These are phyloP conservation scores for Oxyteleia sp. DNA, from an alignment of 2,888 invertebrate species.

Conservation along the genomic window DNA sequence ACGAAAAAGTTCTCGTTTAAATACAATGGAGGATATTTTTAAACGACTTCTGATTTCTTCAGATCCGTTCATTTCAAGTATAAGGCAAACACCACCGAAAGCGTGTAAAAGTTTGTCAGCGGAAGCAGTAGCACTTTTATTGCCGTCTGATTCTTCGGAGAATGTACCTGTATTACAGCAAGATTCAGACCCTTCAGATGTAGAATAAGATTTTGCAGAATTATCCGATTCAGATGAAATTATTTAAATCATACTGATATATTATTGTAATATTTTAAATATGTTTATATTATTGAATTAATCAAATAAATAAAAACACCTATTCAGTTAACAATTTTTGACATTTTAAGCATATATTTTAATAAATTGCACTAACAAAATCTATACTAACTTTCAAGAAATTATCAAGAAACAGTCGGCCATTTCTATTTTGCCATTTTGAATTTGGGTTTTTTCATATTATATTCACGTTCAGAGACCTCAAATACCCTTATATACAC, in stretches of 20 bases:
- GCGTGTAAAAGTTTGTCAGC: conserved; percentile 26
- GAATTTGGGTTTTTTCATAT: not conserved
- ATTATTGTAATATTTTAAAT: too few species aligned
- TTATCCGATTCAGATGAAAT: not conserved
- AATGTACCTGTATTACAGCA: not conserved
- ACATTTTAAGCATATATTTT: not conserved
- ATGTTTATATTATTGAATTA: too few species aligned
- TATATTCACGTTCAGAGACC: not conserved
- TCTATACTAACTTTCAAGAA: not conserved
- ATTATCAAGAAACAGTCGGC: not conserved
- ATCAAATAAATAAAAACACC: too few species aligned
- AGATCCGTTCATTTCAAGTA: conserved; percentile 42
- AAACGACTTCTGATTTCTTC: conserved; percentile 21
- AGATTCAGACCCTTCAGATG: not conserved
- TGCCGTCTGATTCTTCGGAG: not conserved
- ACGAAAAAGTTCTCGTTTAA: conserved; percentile 18
- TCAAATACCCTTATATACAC: conserved; percentile 5
- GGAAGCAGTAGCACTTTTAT: conserved; percentile 1
- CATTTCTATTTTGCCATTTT: not conserved
- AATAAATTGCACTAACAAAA: not conserved
- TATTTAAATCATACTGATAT: too few species aligned
- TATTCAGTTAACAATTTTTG: not conserved
- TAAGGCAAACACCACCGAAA: conserved; percentile 31
- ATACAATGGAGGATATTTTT: conserved; percentile 40
- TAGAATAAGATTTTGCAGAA: not conserved